phyloP scores from a whole-genome alignment of 2,888 invertebrate species.

The Eueremaeus valkanovi region DNA sequence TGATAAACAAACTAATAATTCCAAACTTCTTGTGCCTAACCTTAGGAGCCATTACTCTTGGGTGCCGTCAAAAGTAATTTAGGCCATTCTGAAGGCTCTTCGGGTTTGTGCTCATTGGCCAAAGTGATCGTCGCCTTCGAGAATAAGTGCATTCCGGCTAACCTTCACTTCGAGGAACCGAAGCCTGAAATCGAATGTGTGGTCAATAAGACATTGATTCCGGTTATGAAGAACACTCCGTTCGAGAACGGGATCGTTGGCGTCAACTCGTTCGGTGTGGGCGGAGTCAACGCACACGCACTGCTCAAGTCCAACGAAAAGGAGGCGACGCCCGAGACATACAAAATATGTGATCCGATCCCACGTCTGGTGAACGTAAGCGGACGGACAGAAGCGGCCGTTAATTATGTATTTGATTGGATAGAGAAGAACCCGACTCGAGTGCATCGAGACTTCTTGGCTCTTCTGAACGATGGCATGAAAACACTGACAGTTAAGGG shows the following conservation, averaged over 20 bases:
- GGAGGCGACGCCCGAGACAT: slow-evolving; percentile 20
- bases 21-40: not conserved
- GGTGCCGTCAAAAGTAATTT: slow-evolving; percentile 98
- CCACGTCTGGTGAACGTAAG: slow-evolving; percentile 72
- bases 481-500: slow-evolving; percentile 48
- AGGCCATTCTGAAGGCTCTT: slow-evolving; percentile 85
- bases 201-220: slow-evolving; percentile 78
- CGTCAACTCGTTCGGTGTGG: slow-evolving; percentile 96
- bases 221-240: slow-evolving; percentile 73
- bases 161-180: slow-evolving; percentile 80
- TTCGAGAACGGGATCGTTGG: slow-evolving; percentile 88
- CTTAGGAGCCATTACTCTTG: slow-evolving; percentile 68
- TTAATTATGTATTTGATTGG: slow-evolving; percentile 62
- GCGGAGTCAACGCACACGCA: slow-evolving; percentile 90
- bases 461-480: slow-evolving; percentile 71
- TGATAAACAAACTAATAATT: not conserved
- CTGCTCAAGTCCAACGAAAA: slow-evolving; percentile 74
- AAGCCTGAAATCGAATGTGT: slow-evolving; percentile 87
- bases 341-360: slow-evolving; percentile 50
- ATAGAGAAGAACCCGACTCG: slow-evolving; percentile 59
- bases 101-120: slow-evolving; percentile 79
- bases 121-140: slow-evolving; percentile 93
- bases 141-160: slow-evolving; percentile 77
- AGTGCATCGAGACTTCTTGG: slow-evolving; percentile 63
- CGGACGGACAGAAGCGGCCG: slow-evolving; percentile 80